Evolutionary conservation across 2,797 vertebrate species (phyloP), one percentile per base, ranked within the genome.

Genomic region (Neomorphus geoffroyi): DNA sequence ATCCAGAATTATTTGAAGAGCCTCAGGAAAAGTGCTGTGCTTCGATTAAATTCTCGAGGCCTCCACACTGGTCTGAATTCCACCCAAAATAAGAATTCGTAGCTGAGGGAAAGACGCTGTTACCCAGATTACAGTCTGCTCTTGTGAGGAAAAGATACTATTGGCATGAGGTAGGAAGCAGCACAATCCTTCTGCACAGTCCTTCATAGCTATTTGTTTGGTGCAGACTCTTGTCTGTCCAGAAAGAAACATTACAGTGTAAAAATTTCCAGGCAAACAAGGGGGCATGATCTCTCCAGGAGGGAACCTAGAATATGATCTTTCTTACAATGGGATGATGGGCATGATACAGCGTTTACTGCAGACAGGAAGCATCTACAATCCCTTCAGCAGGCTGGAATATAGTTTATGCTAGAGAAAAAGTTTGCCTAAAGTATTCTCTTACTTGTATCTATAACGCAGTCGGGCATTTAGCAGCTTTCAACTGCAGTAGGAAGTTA

Each of bases 1-100:
- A 96, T 92, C 86, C 92, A 94, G 80, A 79, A 80, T 83, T 89
- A 28, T 94, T 86, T 97, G 91, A 96, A 95, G 77, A 94, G 90
- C 67, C 80, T 85, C 83, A 91, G 64, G 74, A 92, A 94, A 86
- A 54, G 46, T 35, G 35, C 50, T 80, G 28, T 80, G n/a, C 23
- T 87, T 53, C 90, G 93, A 92, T 93, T 94, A 96, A 88, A 70
- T 86, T 91, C 80, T 90, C 2, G 16, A 93, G 91, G 53, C 84
- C 91, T 72, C 73, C 95, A 62, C 78, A 79, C 64, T 83, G 92
- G 84, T 70, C 90, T 96, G 84, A 95, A 93, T 94, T 95, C 33
- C 37, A 85, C 84, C 61, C 58, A 65, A 87, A 96, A 93, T 83
- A 92, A 95, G 83, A 96, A 88, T 33, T 70, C 33, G 92, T 88